Evolutionary conservation across 2,888 invertebrate species (phyloP), one percentile per base, ranked within the genome.

Genomic region (Cephus nigrinus): DNA sequence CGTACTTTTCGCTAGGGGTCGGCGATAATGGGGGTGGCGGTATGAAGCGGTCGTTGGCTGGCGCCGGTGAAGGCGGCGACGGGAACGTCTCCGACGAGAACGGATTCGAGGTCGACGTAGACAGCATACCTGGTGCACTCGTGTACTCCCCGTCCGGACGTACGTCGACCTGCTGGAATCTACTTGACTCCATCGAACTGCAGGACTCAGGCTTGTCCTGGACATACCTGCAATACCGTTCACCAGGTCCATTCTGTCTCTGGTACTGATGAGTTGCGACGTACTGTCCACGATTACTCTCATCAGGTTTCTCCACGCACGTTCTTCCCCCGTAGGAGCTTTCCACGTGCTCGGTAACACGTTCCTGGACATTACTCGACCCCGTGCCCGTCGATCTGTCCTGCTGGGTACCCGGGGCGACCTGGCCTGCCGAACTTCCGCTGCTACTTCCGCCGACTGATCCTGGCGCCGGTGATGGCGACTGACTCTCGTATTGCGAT

Each of bases 1-100:
- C 88, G 79, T 90, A 90, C 83, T 91, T 90, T 81, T 91, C 91
- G 30, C 88, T 89, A 81, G 90, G 91, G 78, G 93, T 93, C 90
- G 94, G 94, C 88, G 94, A 94, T 86, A 95, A 92, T 89, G 94
- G 94, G 86, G 95, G 94, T 86, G 93, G 93, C 75, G 94, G 94
- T 84, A 94, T 94, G 87, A 93, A 93, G 75, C 93, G 90, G 85
- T 93, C 93, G 87, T 92, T 92, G 68, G 93, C 92, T 31, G 93
- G 93, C 78, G 93, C 93, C 77, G 93, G 93, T 75, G 93, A 93
- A 34, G 94, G 93, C 77, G 93, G 93, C 69, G 90, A 91, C 81
- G 93, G 93, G 89, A 93, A 92, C 79, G 93, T 93, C 83, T 93
- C 91, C 91, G 93, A 93, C 90, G 93, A 93, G 93, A 35, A 34